phyloP scores from a whole-genome alignment of 2,113 vertebrate species.

The Mustelus asterias region DNA sequence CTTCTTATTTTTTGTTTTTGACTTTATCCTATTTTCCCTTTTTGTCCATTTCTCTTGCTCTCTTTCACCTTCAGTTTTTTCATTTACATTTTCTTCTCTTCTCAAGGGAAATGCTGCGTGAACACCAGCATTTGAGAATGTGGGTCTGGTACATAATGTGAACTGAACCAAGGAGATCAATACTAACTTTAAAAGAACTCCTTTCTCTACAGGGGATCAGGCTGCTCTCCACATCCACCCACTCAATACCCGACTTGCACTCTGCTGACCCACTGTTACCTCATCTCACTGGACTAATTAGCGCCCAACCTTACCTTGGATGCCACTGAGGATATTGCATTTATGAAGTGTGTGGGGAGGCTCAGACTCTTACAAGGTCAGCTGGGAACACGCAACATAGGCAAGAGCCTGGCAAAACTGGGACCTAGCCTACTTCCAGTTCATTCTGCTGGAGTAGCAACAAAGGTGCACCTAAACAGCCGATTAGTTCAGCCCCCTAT shows the following conservation, averaged over 20 bases:
- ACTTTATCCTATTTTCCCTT: neutral
- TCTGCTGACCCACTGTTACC: neutral
- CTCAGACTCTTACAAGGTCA: neutral
- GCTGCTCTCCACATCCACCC: neutral
- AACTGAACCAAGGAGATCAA: neutral
- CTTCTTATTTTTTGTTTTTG: neutral
- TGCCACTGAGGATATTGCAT: neutral
- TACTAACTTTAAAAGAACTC: neutral
- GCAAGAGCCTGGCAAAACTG: neutral
- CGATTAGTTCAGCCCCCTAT: neutral
- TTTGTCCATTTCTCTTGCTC: neutral
- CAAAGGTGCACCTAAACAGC: neutral
- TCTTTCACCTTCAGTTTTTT: neutral
- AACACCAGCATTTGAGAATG: neutral
- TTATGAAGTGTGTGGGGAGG: neutral
- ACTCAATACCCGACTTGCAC: neutral
- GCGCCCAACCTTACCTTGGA: neutral
- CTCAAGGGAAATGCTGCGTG: neutral
- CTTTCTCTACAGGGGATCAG: neutral
- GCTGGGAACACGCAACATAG: neutral
- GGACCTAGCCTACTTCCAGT: neutral
- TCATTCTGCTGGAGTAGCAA: neutral
- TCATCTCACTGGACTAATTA: neutral
- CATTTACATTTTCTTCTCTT: neutral
- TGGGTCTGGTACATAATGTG: neutral